Evolutionary conservation across 2,797 vertebrate genomes (phyloP), one percentile per base, ranked within the genome.

Genomic region (Cottoperca gobio): DNA sequence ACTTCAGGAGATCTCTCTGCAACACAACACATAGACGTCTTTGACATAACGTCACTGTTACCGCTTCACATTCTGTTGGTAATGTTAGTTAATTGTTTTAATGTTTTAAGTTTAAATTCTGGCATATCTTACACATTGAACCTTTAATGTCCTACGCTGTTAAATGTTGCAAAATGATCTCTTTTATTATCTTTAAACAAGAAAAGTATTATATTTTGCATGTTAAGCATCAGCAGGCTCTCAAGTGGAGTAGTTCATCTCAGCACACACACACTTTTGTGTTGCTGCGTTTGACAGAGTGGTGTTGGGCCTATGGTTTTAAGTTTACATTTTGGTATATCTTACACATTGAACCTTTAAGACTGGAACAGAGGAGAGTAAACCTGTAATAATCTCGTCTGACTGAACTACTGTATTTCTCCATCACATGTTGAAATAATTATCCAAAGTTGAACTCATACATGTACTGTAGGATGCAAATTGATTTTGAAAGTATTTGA

Each of bases 181-280:
- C 3, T 73, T 54, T 26, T 2, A 12, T 12, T 1, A 2, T 43
- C 3, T 50, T 26, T 23, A 21, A 53, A 46, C 1, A 21, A 21
- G 53, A 31, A 11, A 13, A 17, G 2, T 24, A 48, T n/a, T 26
- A 35, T 21, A 28, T 31, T 37, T 23, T 42, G 14, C 19, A 43
- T 24, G 16, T 61, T 26, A 48, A 73, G 33, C 50, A 39, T 66
- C 52, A 78, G 68, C 65, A 71, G 1, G 28, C 72, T 19, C 31
- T 39, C 5, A 28, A 19, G 35, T 48, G 23, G 14, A 26, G n/a
- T 8, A 58, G 19, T 50, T 66, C 6, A 23, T 24, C 11, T 24
- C 31, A 43, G 16, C 60, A 33, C 59, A 23, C n/a, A n/a, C 43
- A 48, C 52, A 54, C 52, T 3, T 39, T 8, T 11, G 37, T 26